Conservation (phyloP, 1,140 invertebrate genomes). For the Zophobas morio region DNA sequence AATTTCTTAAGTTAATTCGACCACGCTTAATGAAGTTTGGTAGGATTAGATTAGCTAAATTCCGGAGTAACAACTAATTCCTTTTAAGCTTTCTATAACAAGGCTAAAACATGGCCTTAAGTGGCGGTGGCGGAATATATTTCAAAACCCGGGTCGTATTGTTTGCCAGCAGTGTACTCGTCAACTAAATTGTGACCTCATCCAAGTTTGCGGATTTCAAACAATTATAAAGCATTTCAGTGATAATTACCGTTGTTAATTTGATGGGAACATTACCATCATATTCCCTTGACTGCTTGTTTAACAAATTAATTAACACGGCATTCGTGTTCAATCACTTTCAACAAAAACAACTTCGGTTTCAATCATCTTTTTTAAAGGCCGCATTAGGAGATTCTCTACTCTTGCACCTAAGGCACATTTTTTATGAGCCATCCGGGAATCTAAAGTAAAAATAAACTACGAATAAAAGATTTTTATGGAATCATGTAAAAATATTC, state of each 20-base stretch:
- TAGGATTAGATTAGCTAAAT: constrained; percentile 25
- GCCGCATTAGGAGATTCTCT: too few relatives aligned
- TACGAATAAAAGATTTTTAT: not conserved
- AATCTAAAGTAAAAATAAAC: not conserved
- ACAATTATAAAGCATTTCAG: not conserved
- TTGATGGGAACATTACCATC: not conserved
- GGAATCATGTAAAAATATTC: not conserved
- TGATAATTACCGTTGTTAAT: constrained; percentile 1
- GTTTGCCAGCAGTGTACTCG: constrained; percentile 11
- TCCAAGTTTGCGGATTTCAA: constrained; percentile 10
- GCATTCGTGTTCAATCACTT: too few relatives aligned
- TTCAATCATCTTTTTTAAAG: too few relatives aligned
- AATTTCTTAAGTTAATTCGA: constrained; percentile 25
- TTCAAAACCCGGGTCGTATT: constrained; percentile 15
- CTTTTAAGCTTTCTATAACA: constrained; percentile 28
- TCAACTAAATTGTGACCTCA: constrained; percentile 20
- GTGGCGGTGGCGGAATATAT: constrained; percentile 14
- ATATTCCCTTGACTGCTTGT: too few relatives aligned
- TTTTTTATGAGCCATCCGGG: too few relatives aligned
- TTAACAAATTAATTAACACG: too few relatives aligned
- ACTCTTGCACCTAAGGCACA: too few relatives aligned
- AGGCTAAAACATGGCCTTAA: constrained; percentile 6
- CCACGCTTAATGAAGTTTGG: constrained; percentile 7
- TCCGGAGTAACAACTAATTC: constrained; percentile 25
- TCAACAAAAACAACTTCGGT: too few relatives aligned